These are phyloP conservation scores for Melanaphis sacchari DNA, from an alignment of 1,140 invertebrate species.

Conservation along the genomic window DNA sequence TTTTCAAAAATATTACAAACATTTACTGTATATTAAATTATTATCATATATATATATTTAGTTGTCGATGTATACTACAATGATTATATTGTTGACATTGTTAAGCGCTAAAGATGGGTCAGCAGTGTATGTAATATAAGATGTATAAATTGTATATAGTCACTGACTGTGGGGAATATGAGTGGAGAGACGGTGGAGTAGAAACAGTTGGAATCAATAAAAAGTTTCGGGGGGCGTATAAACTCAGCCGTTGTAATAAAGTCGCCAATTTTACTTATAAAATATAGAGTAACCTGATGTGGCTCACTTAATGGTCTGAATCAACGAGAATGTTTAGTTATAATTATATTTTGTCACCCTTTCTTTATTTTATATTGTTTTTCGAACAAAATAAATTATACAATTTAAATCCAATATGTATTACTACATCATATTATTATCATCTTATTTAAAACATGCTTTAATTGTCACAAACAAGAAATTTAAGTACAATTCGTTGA, in stretches of 20 bases:
- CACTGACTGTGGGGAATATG: neutral
- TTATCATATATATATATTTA: neutral
- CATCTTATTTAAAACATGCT: neutral
- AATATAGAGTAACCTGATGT: neutral
- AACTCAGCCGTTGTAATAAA: neutral
- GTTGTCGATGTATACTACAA: neutral
- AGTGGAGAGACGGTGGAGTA: neutral
- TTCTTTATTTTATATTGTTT: neutral
- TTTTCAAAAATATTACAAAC: neutral
- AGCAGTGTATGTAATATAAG: neutral
- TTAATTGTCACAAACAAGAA: neutral
- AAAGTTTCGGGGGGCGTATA: conserved; percentile 41
- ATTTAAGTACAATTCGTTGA: neutral
- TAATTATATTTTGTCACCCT: neutral
- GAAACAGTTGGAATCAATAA: conserved; percentile 53
- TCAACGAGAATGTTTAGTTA: neutral
- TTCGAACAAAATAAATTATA: neutral
- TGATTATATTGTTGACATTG: neutral
- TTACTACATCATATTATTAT: neutral
- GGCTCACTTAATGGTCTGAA: neutral
- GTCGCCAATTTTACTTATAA: neutral
- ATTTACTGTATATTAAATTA: neutral
- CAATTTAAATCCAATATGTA: neutral
- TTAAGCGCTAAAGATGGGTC: neutral
- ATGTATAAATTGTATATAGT: neutral